These are phyloP conservation scores for Pedionomus torquatus DNA, from an alignment of 2,113 vertebrate species.

Conservation along the genomic window DNA sequence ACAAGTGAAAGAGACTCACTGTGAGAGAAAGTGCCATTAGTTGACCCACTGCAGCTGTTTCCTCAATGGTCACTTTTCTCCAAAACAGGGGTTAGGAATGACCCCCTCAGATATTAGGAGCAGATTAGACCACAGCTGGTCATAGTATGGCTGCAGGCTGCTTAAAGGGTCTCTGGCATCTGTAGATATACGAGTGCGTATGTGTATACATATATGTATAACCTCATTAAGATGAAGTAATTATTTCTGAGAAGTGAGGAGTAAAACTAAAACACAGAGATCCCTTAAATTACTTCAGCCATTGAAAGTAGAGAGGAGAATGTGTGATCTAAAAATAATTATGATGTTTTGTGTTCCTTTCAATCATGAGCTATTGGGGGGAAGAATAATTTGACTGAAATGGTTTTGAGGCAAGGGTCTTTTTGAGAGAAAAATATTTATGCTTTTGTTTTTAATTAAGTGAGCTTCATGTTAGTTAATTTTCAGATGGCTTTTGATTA, in stretches of 20 bases:
- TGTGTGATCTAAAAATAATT: constrained; percentile 14
- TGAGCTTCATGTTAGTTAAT: background rate
- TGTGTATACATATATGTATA: background rate
- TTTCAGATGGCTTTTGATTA: constrained; percentile 25
- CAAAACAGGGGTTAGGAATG: background rate
- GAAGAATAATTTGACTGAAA: constrained; percentile 9
- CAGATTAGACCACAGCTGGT: background rate
- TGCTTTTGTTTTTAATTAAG: constrained; percentile 55
- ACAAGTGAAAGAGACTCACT: background rate
- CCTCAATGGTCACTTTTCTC: background rate
- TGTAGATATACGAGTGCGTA: background rate
- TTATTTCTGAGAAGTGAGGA: background rate
- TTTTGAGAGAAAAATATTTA: background rate
- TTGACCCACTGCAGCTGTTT: background rate
- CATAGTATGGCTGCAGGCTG: background rate
- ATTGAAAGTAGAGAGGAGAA: background rate
- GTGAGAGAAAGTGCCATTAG: background rate
- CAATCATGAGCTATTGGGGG: background rate
- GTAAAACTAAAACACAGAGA: background rate
- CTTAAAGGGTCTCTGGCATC: background rate
- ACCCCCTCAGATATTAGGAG: background rate
- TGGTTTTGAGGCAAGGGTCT: constrained; percentile 2
- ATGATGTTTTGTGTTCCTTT: background rate
- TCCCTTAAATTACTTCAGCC: background rate
- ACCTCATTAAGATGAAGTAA: background rate